Conservation (phyloP, 2,797 vertebrate genomes). For the Sebastes trivittatus region DNA sequence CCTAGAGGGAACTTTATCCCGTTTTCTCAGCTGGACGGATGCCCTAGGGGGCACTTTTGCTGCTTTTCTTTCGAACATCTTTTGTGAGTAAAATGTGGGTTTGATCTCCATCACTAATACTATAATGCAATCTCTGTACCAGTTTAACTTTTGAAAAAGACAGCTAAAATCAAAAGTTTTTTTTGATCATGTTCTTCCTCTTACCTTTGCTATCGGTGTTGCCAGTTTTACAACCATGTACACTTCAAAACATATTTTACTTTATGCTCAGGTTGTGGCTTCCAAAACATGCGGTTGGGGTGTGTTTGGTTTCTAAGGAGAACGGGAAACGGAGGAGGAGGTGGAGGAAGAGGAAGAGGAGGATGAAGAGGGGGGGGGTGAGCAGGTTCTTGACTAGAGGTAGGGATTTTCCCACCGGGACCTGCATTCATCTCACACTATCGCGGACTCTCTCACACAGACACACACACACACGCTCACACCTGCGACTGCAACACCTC, state of each 20-base stretch:
- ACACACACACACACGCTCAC: constrained; percentile 25
- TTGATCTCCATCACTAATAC: background rate
- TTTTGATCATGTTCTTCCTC: constrained; percentile 1
- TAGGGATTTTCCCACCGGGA: constrained; percentile 70
- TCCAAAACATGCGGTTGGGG: constrained; percentile 1
- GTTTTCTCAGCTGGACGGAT: too few relatives aligned
- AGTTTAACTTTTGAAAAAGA: background rate
- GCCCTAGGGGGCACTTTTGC: too few relatives aligned
- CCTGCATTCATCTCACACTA: constrained; percentile 26
- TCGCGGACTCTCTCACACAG: background rate
- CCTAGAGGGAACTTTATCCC: too few relatives aligned
- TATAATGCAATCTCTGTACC: background rate
- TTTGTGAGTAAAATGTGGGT: background rate
- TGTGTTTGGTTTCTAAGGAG: constrained; percentile 47
- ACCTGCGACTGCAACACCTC: constrained; percentile 50
- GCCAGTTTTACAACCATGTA: constrained; percentile 3
- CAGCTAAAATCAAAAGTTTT: background rate
- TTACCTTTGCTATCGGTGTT: background rate
- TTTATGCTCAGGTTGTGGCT: constrained; percentile 15
- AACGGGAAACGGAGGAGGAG: constrained; percentile 10
- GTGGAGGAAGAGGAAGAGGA: constrained; percentile 3
- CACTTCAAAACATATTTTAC: constrained; percentile 27
- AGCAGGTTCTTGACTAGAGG: constrained; percentile 64
- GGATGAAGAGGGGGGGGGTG: background rate
- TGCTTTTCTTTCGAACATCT: too few relatives aligned